Percentiles rank a stretch among this genome's conserved stretches.
Evolutionary conservation across 2,113 vertebrate species (phyloP).

Genomic region (Myrmecobius fasciatus): DNA sequence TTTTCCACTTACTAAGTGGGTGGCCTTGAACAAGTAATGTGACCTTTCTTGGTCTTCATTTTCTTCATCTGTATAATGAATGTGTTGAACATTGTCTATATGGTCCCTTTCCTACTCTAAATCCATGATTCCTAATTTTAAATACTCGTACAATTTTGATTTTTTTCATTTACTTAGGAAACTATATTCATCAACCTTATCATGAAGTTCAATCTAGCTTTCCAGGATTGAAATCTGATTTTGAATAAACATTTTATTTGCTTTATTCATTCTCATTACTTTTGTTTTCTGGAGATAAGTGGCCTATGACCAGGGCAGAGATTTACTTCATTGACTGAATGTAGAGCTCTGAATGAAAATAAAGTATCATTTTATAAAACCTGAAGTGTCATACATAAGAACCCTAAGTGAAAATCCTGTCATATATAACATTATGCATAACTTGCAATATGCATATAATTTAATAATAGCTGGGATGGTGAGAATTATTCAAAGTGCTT

Average conservation of each 20-base stretch:
- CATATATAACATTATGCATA: background rate
- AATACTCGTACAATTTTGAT: background rate
- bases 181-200: background rate
- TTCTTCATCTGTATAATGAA: background rate
- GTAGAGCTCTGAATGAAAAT: background rate
- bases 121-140: background rate
- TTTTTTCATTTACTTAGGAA: background rate
- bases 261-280: background rate
- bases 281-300: background rate
- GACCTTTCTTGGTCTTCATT: background rate
- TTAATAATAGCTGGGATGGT: background rate
- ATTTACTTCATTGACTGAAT: background rate
- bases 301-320: background rate
- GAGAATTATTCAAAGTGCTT: background rate
- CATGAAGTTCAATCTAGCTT: background rate
- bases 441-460: background rate
- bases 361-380: too few species aligned
- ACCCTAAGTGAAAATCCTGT: too few species aligned
- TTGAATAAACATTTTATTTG: background rate
- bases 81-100: background rate
- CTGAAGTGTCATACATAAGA: too few species aligned
- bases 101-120: background rate
- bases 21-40: background rate
- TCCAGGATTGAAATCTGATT: background rate
- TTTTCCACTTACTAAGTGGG: background rate